These are phyloP conservation scores for Heptranchias perlo DNA, from an alignment of 2,113 vertebrate species.

Conservation along the genomic window DNA sequence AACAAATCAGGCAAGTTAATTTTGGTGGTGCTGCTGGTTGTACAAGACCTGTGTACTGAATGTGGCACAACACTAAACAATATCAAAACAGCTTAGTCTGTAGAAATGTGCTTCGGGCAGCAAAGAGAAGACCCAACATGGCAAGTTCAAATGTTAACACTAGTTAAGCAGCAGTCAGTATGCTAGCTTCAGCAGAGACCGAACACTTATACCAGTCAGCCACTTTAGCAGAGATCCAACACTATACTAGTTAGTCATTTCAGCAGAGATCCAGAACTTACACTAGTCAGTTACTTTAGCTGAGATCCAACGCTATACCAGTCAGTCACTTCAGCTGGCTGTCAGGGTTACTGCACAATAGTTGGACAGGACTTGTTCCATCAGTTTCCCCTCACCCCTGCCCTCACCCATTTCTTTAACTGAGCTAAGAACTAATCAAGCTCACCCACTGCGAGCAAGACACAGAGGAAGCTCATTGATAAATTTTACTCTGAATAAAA, in stretches of 20 bases:
- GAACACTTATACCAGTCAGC: not conserved
- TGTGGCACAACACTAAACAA: not conserved
- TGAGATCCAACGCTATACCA: not conserved
- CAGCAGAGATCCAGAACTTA: not conserved
- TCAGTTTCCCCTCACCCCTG: not conserved
- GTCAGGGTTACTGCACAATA: not conserved
- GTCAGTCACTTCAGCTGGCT: not conserved
- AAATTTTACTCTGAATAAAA: slow-evolving; percentile 26
- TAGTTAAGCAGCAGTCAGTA: not conserved
- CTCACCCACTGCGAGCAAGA: not conserved
- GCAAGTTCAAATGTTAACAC: not conserved
- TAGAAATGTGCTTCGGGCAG: not conserved
- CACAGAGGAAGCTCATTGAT: not conserved
- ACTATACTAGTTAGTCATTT: not conserved
- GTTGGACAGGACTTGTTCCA: not conserved
- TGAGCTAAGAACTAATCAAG: not conserved
- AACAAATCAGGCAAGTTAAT: not conserved
- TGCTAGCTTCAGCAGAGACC: not conserved
- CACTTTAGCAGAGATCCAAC: not conserved
- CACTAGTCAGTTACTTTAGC: not conserved
- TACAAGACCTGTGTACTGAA: not conserved
- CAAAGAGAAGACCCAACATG: not conserved
- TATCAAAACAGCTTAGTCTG: not conserved
- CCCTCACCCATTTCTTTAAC: not conserved
- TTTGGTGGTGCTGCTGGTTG: not conserved